Conservation (phyloP, 2,888 invertebrate genomes). For the Shargacucullia verbasci region DNA sequence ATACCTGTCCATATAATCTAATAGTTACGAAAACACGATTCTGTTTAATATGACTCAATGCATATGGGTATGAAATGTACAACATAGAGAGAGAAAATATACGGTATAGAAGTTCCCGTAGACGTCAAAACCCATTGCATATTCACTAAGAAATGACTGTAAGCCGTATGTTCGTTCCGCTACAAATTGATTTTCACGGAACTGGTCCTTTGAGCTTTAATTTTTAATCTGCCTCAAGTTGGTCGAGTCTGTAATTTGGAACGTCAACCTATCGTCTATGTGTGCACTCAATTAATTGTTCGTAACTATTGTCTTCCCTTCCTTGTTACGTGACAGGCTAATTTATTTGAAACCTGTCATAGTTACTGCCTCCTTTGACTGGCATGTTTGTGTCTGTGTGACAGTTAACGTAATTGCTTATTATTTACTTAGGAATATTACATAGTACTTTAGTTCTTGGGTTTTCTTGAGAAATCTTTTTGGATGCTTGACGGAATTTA, state of each 20-base stretch:
- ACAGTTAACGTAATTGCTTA: conserved; percentile 23
- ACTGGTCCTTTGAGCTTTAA: conserved; percentile 21
- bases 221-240: conserved; percentile 37
- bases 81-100: no score
- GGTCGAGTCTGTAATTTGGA: conserved; percentile 29
- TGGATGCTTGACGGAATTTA: no score
- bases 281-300: conserved; percentile 49
- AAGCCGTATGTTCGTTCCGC: conserved; percentile 9
- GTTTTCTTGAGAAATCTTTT: conserved; percentile 9
- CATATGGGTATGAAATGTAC: no score
- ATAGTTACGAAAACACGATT: no score
- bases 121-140: conserved; percentile 17
- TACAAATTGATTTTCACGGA: conserved; percentile 39
- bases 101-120: background rate
- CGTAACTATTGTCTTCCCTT: conserved; percentile 45
- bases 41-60: no score
- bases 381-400: conserved; percentile 50
- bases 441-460: conserved; percentile 14
- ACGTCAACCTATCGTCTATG: conserved; percentile 32
- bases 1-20: no score
- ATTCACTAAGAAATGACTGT: conserved; percentile 5
- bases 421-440: conserved; percentile 24
- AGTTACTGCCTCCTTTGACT: conserved; percentile 25
- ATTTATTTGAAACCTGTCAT: conserved; percentile 54
- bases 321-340: conserved; percentile 33